phyloP scores from a whole-genome alignment of 2,797 vertebrate species.

The Myripristis jacobus region DNA sequence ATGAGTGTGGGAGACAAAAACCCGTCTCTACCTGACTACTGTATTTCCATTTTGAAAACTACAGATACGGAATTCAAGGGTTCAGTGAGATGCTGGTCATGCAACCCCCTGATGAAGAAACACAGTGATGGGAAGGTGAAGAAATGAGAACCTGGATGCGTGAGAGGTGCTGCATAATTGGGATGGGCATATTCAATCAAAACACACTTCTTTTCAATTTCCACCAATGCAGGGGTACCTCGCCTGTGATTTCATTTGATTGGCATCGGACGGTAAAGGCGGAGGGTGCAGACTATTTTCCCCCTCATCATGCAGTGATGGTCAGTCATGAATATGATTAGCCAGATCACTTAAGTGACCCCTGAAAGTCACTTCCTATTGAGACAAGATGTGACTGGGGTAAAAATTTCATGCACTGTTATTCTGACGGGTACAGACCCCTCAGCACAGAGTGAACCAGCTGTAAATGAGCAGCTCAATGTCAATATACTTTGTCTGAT shows the following conservation, averaged over 20 bases:
- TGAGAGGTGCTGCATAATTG: slow-evolving; percentile 76
- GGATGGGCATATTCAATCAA: slow-evolving; percentile 82
- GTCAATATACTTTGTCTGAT: background rate
- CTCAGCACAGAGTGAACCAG: background rate
- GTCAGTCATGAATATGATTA: slow-evolving; percentile 60
- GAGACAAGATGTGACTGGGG: slow-evolving; percentile 25
- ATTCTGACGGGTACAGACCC: background rate
- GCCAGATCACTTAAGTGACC: slow-evolving; percentile 46
- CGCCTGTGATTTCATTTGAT: slow-evolving; percentile 70
- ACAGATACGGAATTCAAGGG: slow-evolving; percentile 67
- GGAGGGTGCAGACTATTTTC: slow-evolving; percentile 40
- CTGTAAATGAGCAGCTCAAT: background rate
- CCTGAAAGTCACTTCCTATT: slow-evolving; percentile 49
- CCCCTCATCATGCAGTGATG: slow-evolving; percentile 32
- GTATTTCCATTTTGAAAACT: slow-evolving; percentile 56
- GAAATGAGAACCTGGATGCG: slow-evolving; percentile 73
- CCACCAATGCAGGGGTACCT: slow-evolving; percentile 46
- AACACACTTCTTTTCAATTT: slow-evolving; percentile 79
- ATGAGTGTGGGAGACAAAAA: slow-evolving; percentile 25
- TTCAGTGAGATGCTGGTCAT: slow-evolving; percentile 54
- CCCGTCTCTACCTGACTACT: slow-evolving; percentile 35
- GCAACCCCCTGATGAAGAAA: slow-evolving; percentile 63
- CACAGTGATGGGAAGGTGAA: slow-evolving; percentile 64
- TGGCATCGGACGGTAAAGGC: slow-evolving; percentile 57
- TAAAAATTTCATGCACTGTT: slow-evolving; percentile 13